phyloP scores from a whole-genome alignment of 1,140 invertebrate species.

The Ostrea denselamellosa region DNA sequence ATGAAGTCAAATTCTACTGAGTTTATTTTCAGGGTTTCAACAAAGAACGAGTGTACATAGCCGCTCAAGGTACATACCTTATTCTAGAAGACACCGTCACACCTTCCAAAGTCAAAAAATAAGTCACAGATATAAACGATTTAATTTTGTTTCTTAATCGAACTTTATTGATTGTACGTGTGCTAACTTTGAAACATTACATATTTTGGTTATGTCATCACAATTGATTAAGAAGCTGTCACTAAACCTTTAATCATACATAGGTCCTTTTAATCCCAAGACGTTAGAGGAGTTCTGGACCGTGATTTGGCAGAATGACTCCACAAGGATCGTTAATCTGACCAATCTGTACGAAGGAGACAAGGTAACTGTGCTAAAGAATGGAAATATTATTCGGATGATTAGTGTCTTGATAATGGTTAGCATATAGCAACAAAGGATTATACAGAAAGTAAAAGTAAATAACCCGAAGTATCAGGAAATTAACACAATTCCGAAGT shows the following conservation, averaged over 20 bases:
- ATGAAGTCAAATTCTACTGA: not conserved
- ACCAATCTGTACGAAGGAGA: constrained; percentile 12
- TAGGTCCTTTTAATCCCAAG: not conserved
- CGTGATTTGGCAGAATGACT: not conserved
- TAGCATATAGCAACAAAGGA: too few relatives aligned
- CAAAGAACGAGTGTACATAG: not conserved
- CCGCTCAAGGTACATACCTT: not conserved
- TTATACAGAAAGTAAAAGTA: too few relatives aligned
- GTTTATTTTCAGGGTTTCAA: not conserved
- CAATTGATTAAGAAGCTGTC: too few relatives aligned
- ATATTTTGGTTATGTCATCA: too few relatives aligned
- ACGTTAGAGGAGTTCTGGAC: constrained; percentile 7
- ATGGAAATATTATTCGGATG: not conserved
- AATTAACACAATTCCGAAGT: too few relatives aligned
- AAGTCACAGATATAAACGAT: too few relatives aligned
- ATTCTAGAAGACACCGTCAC: not conserved
- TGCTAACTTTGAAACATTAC: too few relatives aligned
- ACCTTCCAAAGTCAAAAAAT: not conserved
- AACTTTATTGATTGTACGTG: too few relatives aligned
- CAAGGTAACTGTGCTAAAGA: not conserved
- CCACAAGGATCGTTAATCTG: not conserved
- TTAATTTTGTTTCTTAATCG: too few relatives aligned
- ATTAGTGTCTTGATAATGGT: not conserved
- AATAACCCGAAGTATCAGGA: too few relatives aligned
- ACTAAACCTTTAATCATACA: not conserved